phyloP scores from a whole-genome alignment of 1,140 invertebrate species.

The Drosophila eugracilis region DNA sequence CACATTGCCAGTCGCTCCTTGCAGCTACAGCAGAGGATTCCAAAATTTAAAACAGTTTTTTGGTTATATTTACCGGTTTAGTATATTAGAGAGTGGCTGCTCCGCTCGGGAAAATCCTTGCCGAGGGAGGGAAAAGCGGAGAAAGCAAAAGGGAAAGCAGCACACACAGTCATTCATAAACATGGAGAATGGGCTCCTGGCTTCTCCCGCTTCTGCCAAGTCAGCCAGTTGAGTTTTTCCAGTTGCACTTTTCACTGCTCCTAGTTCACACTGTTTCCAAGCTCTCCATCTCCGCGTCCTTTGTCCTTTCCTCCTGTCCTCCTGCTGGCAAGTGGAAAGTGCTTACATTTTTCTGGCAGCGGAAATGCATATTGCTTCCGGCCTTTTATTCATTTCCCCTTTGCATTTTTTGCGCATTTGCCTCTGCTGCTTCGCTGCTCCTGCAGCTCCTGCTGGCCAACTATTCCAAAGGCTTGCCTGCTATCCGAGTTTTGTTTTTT shows the following conservation, averaged over 20 bases:
- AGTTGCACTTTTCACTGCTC: slow-evolving; percentile 48
- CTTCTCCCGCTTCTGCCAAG: slow-evolving; percentile 9
- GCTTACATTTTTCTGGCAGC: slow-evolving; percentile 77
- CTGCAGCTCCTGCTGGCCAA: slow-evolving; percentile 9
- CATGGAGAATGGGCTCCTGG: slow-evolving; percentile 16
- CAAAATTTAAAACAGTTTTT: slow-evolving; percentile 57
- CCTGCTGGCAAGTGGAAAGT: slow-evolving; percentile 62
- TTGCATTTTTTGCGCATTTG: slow-evolving; percentile 45
- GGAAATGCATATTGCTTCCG: slow-evolving; percentile 78
- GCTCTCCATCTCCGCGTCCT: too few relatives aligned
- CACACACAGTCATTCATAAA: slow-evolving; percentile 44
- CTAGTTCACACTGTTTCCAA: slow-evolving; percentile 19
- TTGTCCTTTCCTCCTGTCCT: background rate
- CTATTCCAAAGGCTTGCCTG: slow-evolving; percentile 32
- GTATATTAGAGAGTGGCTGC: slow-evolving; percentile 37
- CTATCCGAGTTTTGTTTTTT: slow-evolving; percentile 34
- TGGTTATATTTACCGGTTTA: slow-evolving; percentile 40
- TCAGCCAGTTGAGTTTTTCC: slow-evolving; percentile 24
- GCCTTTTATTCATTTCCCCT: slow-evolving; percentile 65
- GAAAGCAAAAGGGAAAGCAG: slow-evolving; percentile 36
- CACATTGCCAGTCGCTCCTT: slow-evolving; percentile 46
- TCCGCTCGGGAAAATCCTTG: slow-evolving; percentile 10
- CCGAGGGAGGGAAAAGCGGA: slow-evolving; percentile 6
- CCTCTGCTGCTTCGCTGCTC: slow-evolving; percentile 22
- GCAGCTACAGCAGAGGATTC: slow-evolving; percentile 28